These are phyloP conservation scores for Ellobium chinense DNA, from an alignment of 2,888 invertebrate species.

Conservation along the genomic window DNA sequence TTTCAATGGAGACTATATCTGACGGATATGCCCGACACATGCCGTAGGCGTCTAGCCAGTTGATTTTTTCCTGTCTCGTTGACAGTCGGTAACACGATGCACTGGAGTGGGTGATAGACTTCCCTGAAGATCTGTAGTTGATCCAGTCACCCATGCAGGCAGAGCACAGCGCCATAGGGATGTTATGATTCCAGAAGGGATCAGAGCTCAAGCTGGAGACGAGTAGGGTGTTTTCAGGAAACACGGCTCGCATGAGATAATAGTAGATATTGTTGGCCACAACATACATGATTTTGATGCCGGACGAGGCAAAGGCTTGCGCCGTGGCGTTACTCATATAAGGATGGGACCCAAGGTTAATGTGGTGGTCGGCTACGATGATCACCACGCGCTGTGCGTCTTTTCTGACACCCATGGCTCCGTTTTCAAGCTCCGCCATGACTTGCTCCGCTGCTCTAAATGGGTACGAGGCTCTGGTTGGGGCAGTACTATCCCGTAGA, in stretches of 20 bases:
- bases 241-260: background rate
- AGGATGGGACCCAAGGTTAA: too few species aligned
- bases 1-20: background rate
- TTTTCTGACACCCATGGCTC: background rate
- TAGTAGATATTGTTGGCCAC: background rate
- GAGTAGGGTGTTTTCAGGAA: background rate
- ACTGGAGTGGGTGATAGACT: background rate
- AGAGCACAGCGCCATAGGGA: constrained; percentile 11
- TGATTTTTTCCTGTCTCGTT: background rate
- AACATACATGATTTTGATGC: background rate
- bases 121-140: background rate
- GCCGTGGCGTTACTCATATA: background rate
- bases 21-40: background rate
- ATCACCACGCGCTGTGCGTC: background rate
- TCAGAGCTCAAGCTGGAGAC: too few species aligned
- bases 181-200: background rate
- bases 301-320: background rate
- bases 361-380: background rate
- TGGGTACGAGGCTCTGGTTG: background rate
- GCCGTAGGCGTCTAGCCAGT: background rate
- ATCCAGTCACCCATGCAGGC: background rate
- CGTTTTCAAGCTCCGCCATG: background rate
- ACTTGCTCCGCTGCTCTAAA: background rate
- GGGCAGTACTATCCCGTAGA: background rate
- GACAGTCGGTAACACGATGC: background rate